Evolutionary conservation across 2,797 vertebrate species (phyloP).

Genomic region (Bufotes viridis): DNA sequence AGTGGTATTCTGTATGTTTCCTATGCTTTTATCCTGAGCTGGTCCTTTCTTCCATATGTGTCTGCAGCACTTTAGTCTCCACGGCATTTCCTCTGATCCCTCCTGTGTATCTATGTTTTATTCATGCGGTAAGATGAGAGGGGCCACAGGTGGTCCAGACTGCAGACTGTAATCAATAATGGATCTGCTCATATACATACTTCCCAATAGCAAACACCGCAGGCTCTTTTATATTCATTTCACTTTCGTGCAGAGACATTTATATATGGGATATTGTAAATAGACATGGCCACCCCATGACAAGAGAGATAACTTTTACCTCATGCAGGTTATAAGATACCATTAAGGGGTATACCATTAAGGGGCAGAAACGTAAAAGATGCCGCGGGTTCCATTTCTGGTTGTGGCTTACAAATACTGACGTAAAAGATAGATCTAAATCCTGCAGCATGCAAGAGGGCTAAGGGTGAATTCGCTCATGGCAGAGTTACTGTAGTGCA

Average conservation of each 20-base stretch:
- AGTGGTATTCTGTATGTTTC: not conserved
- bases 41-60: not conserved
- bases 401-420: too few species aligned
- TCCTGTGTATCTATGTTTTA: constrained; percentile 70
- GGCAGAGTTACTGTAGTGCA: too few species aligned
- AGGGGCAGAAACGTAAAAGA: too few species aligned
- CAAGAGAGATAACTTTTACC: not conserved
- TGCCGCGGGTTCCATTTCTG: too few species aligned
- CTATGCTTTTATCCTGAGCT: not conserved
- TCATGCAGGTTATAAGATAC: not conserved
- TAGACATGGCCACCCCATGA: constrained; percentile 4
- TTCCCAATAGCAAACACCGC: constrained; percentile 29
- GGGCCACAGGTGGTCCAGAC: constrained; percentile 60
- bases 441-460: too few species aligned
- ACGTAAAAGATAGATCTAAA: too few species aligned
- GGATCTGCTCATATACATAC: constrained; percentile 53
- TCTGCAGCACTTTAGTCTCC: constrained; percentile 59
- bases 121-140: constrained; percentile 71
- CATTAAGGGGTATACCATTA: not conserved
- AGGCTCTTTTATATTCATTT: not conserved
- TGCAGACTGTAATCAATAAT: constrained; percentile 60
- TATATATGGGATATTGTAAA: not conserved
- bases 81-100: constrained; percentile 50
- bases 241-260: not conserved
- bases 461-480: too few species aligned